Percentiles rank a stretch among this genome's conserved stretches.
These are phyloP conservation scores for Chloebia gouldiae DNA, from an alignment of 2,113 vertebrate species.

Conservation along the genomic window DNA sequence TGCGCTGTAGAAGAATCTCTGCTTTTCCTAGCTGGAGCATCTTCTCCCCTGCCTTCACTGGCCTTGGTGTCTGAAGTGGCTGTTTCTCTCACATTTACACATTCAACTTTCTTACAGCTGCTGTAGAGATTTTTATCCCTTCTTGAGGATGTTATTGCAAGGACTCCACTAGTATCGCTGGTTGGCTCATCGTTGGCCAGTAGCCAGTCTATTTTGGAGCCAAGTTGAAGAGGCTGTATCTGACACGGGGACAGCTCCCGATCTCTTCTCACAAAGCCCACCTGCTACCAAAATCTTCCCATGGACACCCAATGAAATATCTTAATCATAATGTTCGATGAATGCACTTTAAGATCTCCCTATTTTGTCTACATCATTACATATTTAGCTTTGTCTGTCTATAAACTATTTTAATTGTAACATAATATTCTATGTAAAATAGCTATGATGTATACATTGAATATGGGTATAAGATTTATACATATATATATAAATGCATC, in stretches of 20 bases:
- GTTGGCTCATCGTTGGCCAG: neutral
- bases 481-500: neutral
- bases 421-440: neutral
- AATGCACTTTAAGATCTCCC: neutral
- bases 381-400: neutral
- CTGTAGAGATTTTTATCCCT: neutral
- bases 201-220: neutral
- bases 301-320: neutral
- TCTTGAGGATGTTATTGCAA: neutral
- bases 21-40: neutral
- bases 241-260: neutral
- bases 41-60: neutral
- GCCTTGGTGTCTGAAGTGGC: neutral
- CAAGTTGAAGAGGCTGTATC: neutral
- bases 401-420: neutral
- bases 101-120: neutral
- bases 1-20: neutral
- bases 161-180: accelerated
- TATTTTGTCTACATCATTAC: neutral
- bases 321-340: neutral
- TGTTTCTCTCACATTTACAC: neutral
- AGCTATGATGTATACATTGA: neutral
- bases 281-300: neutral
- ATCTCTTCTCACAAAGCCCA: neutral
- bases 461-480: neutral